phyloP scores from a whole-genome alignment of 35 echinoderm and acorn worm genomes.

The Diadema setosum region DNA sequence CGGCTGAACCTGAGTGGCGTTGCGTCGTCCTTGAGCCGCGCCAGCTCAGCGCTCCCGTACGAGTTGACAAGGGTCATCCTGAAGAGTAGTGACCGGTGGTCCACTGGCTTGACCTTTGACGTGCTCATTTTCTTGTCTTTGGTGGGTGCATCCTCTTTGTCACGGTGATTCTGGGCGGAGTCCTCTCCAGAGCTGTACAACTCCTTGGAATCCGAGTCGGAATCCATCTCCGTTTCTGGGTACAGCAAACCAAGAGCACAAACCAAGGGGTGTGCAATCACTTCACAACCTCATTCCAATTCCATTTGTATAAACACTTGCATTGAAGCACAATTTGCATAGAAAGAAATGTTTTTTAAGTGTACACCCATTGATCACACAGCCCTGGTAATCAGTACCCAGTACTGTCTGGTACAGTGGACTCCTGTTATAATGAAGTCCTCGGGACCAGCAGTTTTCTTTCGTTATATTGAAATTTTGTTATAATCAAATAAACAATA shows the following conservation, averaged over 20 bases:
- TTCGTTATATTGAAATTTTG: too few species aligned
- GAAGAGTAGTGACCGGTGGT: constrained; percentile 65
- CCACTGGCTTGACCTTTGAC: constrained; percentile 15
- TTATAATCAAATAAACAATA: too few species aligned
- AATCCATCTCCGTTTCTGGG: constrained; percentile 80
- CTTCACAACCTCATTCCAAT: too few species aligned
- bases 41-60: constrained; percentile 88
- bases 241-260: not conserved
- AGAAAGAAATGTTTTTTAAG: too few species aligned
- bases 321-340: too few species aligned
- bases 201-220: constrained; percentile 68
- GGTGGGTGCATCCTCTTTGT: not conserved
- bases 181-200: constrained; percentile 34
- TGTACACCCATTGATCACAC: too few species aligned
- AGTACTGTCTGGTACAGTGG: too few species aligned
- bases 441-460: too few species aligned
- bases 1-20: constrained; percentile 84
- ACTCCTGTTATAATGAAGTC: too few species aligned
- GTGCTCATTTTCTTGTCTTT: not conserved
- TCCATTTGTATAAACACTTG: too few species aligned
- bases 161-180: constrained; percentile 9
- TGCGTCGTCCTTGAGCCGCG: constrained; percentile 85
- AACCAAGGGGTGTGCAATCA: too few species aligned
- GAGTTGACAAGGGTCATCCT: constrained; percentile 83
- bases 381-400: too few species aligned